Evolutionary conservation across 2,797 vertebrate species (phyloP), one percentile per base, ranked within the genome.

Genomic region (Brachyrhaphis roseni): DNA sequence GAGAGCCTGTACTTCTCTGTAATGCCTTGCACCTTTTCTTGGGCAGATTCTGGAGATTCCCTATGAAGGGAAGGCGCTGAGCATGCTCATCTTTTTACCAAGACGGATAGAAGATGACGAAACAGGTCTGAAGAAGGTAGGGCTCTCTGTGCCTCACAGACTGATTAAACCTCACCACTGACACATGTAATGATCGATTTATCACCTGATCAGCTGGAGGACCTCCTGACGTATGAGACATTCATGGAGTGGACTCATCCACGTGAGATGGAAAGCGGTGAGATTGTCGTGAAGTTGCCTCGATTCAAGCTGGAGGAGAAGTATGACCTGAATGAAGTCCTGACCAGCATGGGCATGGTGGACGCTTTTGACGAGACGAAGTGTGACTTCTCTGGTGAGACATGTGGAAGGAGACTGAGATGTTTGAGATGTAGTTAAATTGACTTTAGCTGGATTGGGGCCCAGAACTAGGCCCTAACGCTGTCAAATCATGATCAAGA

Each of bases 1-100:
- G 36, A 68, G 18, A 68, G 64, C 20, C 36, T 10, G 64, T 26
- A 26, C 8, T 39, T 4, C 41, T 31, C 46, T 0, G 34, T 72
- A 71, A 68, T 68, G 39, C 0, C 5, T 66, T 26, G 51, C 51
- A 46, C 28, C 8, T 1, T 70, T 45, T 78, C 45, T 49, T 73
- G 4, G 1, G 57, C 77, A 95, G 93, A 82, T 98, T 84, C 90
- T 99, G 26, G 97, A 97, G 91, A 76, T 99, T 31, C 97, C 97
- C 0, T 99, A 98, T 74, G 89, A 81, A 0, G 94, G 85, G 1
- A 83, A 92, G 0, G 96, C 97, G 8, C 90, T 98, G 59, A 97
- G 97, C 87, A 96, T 98, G 96, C 51, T 98, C 68, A 92, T 99
- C 78, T 76, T 98, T 81, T 96, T 99, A 6, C 97, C 97, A 0